phyloP scores from a whole-genome alignment of 2,888 invertebrate genomes.

The Mycalesis mineus region DNA sequence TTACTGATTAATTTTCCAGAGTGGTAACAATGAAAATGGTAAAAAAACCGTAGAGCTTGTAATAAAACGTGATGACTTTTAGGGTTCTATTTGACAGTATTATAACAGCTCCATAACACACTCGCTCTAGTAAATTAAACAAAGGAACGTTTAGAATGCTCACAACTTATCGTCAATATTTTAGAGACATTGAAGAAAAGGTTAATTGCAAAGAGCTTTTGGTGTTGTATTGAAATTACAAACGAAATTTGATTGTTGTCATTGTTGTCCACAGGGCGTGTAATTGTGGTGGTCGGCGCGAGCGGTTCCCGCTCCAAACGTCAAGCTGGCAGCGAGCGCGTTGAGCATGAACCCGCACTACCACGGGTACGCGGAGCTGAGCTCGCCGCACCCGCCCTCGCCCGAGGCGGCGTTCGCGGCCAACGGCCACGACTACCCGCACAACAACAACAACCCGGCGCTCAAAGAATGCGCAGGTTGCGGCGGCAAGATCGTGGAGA shows the following conservation, averaged over 20 bases:
- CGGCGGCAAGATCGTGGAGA: conserved; percentile 93
- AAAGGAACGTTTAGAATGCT: too few species aligned
- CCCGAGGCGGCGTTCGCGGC: conserved; percentile 84
- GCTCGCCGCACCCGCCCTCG: conserved; percentile 86
- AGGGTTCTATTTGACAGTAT: too few species aligned
- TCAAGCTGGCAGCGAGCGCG: conserved; percentile 92
- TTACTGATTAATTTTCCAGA: too few species aligned
- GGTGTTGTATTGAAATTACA: neutral
- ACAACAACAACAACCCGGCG: conserved; percentile 79
- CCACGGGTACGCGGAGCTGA: conserved; percentile 89
- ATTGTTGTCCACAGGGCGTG: conserved; percentile 62
- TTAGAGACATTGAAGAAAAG: too few species aligned
- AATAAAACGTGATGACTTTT: too few species aligned
- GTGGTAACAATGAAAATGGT: too few species aligned
- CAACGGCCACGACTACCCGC: conserved; percentile 80
- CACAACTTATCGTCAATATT: too few species aligned
- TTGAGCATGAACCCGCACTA: conserved; percentile 95
- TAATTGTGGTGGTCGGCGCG: conserved; percentile 71
- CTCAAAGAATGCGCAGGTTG: conserved; percentile 93
- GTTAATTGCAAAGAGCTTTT: too few species aligned
- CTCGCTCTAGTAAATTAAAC: too few species aligned
- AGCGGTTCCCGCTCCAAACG: conserved; percentile 79
- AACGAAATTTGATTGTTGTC: neutral
- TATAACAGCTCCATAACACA: too few species aligned
- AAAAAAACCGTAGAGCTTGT: too few species aligned